Evolutionary conservation across 2,113 vertebrate species (phyloP).

Genomic region (Myiozetetes cayanensis): DNA sequence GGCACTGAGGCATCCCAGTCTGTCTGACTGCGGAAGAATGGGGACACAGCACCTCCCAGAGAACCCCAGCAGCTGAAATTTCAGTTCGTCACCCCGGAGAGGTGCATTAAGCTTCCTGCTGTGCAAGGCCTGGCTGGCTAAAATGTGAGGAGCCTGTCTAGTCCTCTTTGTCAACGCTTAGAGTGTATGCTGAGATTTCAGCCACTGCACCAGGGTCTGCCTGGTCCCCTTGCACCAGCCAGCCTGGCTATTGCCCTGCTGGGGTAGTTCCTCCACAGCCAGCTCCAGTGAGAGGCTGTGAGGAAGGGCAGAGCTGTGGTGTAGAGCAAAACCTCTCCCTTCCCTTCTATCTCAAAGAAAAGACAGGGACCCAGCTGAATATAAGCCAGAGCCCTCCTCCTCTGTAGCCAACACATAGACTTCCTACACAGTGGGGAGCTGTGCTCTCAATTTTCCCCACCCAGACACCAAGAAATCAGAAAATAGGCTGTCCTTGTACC

Average conservation of each 20-base stretch:
- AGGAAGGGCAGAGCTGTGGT: background rate
- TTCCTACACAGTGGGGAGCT: rapidly evolving
- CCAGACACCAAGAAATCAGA: background rate
- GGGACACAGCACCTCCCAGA: background rate
- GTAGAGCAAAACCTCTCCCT: background rate
- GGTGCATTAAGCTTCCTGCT: background rate
- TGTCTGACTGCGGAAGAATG: background rate
- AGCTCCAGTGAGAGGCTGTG: background rate
- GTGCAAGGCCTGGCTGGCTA: background rate
- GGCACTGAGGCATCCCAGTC: background rate
- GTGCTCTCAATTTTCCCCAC: background rate
- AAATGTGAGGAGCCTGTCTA: rapidly evolving
- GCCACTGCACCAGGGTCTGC: background rate
- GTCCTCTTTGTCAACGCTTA: background rate
- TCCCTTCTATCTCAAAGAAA: background rate
- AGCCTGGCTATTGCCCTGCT: background rate
- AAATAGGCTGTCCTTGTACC: background rate
- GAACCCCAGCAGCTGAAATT: background rate
- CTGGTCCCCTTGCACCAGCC: background rate
- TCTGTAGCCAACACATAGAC: background rate
- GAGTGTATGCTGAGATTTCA: background rate
- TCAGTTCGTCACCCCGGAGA: background rate
- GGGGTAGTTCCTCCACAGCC: background rate
- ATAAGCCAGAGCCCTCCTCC: background rate
- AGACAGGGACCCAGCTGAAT: background rate